Percentiles rank a stretch among this genome's conserved stretches.
These are phyloP conservation scores for Leptestheria dahalacensis DNA, from an alignment of 1,140 invertebrate genomes.

Conservation along the genomic window DNA sequence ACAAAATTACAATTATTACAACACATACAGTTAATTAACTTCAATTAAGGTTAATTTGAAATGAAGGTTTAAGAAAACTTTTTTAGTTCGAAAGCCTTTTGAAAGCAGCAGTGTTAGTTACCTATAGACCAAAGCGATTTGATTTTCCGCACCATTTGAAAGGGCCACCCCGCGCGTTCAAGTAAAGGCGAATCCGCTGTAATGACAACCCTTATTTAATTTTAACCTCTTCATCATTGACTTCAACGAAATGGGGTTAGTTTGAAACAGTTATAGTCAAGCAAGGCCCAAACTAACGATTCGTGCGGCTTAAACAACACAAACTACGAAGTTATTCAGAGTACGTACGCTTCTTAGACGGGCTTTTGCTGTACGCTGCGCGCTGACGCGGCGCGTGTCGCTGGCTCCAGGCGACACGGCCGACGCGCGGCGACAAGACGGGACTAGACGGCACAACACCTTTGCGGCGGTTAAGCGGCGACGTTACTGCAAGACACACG, in stretches of 20 bases:
- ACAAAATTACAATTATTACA: too few species aligned
- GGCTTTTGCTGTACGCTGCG: neutral
- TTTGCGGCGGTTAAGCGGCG: slow-evolving; percentile 3
- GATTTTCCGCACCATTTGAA: slow-evolving; percentile 65
- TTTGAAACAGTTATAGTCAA: neutral
- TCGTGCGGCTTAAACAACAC: neutral
- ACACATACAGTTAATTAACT: neutral
- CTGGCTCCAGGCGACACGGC: slow-evolving; percentile 6
- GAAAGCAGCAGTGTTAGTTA: slow-evolving; percentile 19
- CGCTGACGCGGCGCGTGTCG: neutral
- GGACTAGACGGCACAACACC: slow-evolving; percentile 7
- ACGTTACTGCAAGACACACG: slow-evolving; percentile 2
- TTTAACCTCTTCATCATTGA: neutral
- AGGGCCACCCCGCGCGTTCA: slow-evolving; percentile 40
- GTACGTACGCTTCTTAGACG: neutral
- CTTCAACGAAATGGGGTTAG: too few species aligned
- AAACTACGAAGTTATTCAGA: neutral
- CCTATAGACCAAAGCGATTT: slow-evolving; percentile 65
- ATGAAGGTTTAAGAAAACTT: neutral
- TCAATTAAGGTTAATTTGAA: neutral
- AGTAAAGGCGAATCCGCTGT: neutral
- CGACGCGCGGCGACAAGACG: slow-evolving; percentile 8
- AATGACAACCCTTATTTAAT: neutral
- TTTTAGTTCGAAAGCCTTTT: neutral
- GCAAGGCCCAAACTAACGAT: neutral